These are phyloP conservation scores for Lycaena phlaeas DNA, from an alignment of 2,888 invertebrate genomes.

Conservation along the genomic window DNA sequence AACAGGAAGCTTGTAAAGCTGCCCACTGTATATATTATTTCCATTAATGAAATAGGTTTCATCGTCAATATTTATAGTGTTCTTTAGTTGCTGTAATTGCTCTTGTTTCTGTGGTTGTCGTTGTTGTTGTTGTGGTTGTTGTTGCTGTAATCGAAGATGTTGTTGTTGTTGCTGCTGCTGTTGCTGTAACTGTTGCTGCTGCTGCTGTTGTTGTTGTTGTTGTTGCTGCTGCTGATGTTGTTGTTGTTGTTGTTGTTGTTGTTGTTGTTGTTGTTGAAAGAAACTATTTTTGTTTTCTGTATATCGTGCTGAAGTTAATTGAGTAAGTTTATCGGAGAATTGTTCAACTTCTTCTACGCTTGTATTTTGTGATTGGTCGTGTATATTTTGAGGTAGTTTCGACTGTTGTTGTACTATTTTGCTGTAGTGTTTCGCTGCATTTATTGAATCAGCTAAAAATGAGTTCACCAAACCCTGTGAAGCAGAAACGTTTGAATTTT, in stretches of 20 bases:
- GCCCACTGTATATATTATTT: slow-evolving; percentile 6
- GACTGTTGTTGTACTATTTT: slow-evolving; percentile 46
- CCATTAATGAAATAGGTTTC: slow-evolving; percentile 15
- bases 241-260: not conserved
- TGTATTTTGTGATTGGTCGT: slow-evolving; percentile 35
- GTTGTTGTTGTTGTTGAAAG: too few species aligned
- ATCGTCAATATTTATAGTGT: slow-evolving; percentile 27
- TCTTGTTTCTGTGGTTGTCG: not conserved
- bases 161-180: too few species aligned
- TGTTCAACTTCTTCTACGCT: slow-evolving; percentile 34
- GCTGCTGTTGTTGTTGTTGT: not conserved
- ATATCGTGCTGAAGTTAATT: slow-evolving; percentile 5
- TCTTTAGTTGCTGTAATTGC: slow-evolving; percentile 11
- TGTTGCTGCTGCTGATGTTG: too few species aligned
- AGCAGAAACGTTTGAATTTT: slow-evolving; percentile 54
- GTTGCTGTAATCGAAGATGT: too few species aligned
- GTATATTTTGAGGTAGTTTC: slow-evolving; percentile 31
- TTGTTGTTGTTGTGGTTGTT: too few species aligned
- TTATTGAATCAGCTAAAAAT: slow-evolving; percentile 57
- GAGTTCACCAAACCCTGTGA: slow-evolving; percentile 65
- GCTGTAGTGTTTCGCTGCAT: slow-evolving; percentile 54
- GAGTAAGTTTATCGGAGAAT: slow-evolving; percentile 24
- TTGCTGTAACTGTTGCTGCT: slow-evolving; percentile 4
- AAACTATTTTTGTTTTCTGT: not conserved
- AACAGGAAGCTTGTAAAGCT: slow-evolving; percentile 32